Base-by-base conservation (phyloP, 2,113 vertebrate genomes). In the Ophthalmolycus amberensis region DNA sequence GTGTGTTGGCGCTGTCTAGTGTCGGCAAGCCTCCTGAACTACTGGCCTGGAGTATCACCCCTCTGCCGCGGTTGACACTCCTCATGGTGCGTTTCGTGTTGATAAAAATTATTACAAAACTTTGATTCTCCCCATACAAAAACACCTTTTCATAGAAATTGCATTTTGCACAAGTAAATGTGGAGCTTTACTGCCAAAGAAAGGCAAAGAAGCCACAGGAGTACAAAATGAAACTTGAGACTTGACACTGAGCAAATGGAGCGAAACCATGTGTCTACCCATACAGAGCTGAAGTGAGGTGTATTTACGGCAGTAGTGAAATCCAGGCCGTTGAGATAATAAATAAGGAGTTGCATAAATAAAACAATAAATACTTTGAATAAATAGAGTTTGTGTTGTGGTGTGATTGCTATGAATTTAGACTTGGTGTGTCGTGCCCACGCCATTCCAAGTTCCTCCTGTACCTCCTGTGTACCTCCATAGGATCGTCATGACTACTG, bases 51-150 rank as follows among this genome's bases (percentile, higher is more conserved):
- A 79, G 82, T 69, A 50, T 50, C 75, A 83, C 80, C 62, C 74
- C 29, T 85, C 66, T 79, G 68, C 74, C 82, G 14, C 44, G 56
- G 69, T 84, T 78, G 75, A 90, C 85, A 86, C 80, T 93, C 93
- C 59, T 92, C 92, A 86, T 93, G 94, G 95, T 96, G 93, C 93
- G 76, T 94, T 95, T 96, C 94, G 96, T 96, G 96, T 97, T 96
- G 96, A 96, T 99, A 99, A 97, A 99, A 99, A 99, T 96, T 95
- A 97, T 98, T 99, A 99, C 95, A 99, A 99, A 99, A 96, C 95
- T 84, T 93, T 90, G 84, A 92, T 89, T 94, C 65, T 97, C 95
- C 92, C 94, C 95, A 96, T 98, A 99, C 97, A 99, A 99, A 99
- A 99, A 96, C 94, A 91, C 94, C 94, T 96, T 97, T 96, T 96